Percentiles rank a stretch among this genome's conserved stretches.
Evolutionary conservation across 2,888 invertebrate genomes (phyloP).

Genomic region (Fragum sueziense): DNA sequence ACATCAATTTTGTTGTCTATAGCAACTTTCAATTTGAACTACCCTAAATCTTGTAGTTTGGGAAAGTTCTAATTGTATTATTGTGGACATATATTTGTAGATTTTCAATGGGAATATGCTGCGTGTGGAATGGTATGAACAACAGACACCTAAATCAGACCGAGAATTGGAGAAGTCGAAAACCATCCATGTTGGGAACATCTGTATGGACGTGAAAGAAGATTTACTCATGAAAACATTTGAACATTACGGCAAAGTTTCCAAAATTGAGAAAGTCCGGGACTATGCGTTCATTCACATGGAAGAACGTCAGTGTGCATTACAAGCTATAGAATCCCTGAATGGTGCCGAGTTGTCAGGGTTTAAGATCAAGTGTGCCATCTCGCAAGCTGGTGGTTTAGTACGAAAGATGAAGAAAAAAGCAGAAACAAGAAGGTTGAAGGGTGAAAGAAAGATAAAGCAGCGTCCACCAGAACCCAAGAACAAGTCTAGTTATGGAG

Average conservation of each 20-base stretch:
- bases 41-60: no score
- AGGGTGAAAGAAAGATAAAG: constrained; percentile 31
- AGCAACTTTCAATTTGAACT: no score
- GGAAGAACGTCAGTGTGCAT: constrained; percentile 44
- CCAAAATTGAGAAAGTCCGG: constrained; percentile 51
- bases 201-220: constrained; percentile 38
- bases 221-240: constrained; percentile 47
- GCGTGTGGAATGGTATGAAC: constrained; percentile 51
- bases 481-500: not conserved
- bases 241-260: constrained; percentile 50
- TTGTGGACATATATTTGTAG: constrained; percentile 28
- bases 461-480: constrained; percentile 20
- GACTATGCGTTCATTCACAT: constrained; percentile 59
- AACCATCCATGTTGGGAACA: constrained; percentile 46
- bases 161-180: constrained; percentile 45
- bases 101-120: constrained; percentile 39
- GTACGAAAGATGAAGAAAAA: constrained; percentile 36
- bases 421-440: constrained; percentile 23
- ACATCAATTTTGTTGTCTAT: no score
- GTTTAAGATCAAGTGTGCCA: constrained; percentile 24
- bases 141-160: constrained; percentile 27
- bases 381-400: constrained; percentile 50
- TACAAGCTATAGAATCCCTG: constrained; percentile 42
- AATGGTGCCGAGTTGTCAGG: constrained; percentile 41
- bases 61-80: not conserved